A percentile compares a stretch with the other conserved stretches of the same genome.
Conservation (phyloP, 2,888 invertebrate genomes). For the Mactromeris polynyma region DNA sequence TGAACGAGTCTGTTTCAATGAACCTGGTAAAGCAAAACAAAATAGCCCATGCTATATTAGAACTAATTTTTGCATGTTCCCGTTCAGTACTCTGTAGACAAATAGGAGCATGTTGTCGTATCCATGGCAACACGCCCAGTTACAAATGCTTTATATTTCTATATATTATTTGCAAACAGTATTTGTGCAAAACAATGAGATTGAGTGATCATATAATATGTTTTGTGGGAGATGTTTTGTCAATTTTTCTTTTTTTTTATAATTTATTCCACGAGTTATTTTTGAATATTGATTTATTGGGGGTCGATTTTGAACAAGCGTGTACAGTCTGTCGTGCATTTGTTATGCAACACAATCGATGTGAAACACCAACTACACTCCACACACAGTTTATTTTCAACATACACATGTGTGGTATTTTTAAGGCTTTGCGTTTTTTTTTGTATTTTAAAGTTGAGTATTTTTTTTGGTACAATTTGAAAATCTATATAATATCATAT, state of each 20-base stretch:
- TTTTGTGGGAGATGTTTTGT: neutral
- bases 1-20: constrained; percentile 51
- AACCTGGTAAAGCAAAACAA: constrained; percentile 46
- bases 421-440: neutral
- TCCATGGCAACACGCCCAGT: neutral
- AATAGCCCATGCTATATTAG: constrained; percentile 17
- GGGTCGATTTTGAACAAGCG: neutral
- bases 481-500: neutral
- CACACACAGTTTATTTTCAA: neutral
- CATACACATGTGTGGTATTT: neutral
- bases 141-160: constrained; percentile 12
- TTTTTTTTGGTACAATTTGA: neutral
- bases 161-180: constrained; percentile 21
- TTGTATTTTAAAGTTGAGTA: neutral
- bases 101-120: neutral
- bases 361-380: neutral
- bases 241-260: neutral
- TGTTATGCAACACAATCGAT: neutral
- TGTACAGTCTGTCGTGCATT: neutral
- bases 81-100: neutral
- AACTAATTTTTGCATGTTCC: constrained; percentile 33
- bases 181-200: constrained; percentile 7
- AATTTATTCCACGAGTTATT: neutral
- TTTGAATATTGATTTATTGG: neutral
- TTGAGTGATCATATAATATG: neutral